phyloP scores from a whole-genome alignment of 2,888 invertebrate species.

The Lypha dubia region DNA sequence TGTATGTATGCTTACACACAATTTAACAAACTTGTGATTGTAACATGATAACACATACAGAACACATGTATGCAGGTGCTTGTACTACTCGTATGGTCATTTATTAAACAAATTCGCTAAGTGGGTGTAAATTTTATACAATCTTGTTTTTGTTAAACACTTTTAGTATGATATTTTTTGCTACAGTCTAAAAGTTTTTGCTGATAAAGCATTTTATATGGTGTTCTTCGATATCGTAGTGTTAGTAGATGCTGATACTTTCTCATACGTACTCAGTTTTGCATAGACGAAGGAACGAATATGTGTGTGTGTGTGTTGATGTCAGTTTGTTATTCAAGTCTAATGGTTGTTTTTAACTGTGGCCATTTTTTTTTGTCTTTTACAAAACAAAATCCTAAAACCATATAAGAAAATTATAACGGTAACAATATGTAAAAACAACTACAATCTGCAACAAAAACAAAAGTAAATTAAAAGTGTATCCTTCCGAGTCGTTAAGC shows the following conservation, averaged over 20 bases:
- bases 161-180: neutral
- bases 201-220: constrained; percentile 39
- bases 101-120: constrained; percentile 64
- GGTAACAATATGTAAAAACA: constrained; percentile 30
- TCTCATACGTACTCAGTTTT: neutral
- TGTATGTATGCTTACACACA: neutral
- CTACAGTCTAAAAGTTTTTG: constrained; percentile 27
- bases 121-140: constrained; percentile 60
- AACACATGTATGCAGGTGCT: constrained; percentile 3
- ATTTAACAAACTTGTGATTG: neutral
- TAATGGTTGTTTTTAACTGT: constrained; percentile 10
- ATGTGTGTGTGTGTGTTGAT: neutral
- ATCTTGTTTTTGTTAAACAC: constrained; percentile 3
- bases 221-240: neutral
- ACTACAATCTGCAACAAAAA: constrained; percentile 43
- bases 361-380: no score
- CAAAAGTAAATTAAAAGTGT: constrained; percentile 65
- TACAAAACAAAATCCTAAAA: constrained; percentile 21
- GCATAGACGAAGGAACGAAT: neutral
- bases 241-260: constrained; percentile 2
- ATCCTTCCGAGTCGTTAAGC: constrained; percentile 67
- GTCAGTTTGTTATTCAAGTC: neutral
- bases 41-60: neutral
- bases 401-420: constrained; percentile 35
- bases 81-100: constrained; percentile 46